These are phyloP conservation scores for Bimastos eiseni DNA, from an alignment of 2,888 invertebrate species.

Conservation along the genomic window DNA sequence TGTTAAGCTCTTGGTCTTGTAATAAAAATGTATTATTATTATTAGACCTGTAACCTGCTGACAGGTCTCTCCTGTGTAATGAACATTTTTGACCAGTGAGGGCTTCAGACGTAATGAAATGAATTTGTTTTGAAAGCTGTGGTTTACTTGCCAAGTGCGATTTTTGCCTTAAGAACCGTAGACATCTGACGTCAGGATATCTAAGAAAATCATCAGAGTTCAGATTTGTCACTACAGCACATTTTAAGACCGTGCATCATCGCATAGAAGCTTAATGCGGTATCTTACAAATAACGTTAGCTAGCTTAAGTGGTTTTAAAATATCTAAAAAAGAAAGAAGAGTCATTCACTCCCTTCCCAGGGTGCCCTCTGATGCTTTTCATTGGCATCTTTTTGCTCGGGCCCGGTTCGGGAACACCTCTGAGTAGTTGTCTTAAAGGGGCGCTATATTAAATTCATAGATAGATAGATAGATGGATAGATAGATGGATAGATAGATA, in stretches of 20 bases:
- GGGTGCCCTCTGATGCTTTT: too few relatives aligned
- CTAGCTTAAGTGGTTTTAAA: too few relatives aligned
- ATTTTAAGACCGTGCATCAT: not conserved
- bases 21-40: not conserved
- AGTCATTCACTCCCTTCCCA: too few relatives aligned
- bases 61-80: not conserved
- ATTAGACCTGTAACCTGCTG: not conserved
- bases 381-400: too few relatives aligned
- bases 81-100: not conserved
- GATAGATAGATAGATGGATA: too few relatives aligned
- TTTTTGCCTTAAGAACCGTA: not conserved
- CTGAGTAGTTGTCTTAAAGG: too few relatives aligned
- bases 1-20: not conserved
- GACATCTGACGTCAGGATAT: not conserved
- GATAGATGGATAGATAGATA: too few relatives aligned
- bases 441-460: too few relatives aligned
- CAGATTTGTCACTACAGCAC: not conserved
- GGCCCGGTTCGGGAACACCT: too few relatives aligned
- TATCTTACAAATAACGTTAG: too few relatives aligned
- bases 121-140: not conserved
- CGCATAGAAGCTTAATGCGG: not conserved
- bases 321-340: too few relatives aligned
- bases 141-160: not conserved
- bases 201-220: not conserved
- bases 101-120: not conserved